Evolutionary conservation across 2,888 invertebrate species (phyloP).

Genomic region (Xylocampa areola): DNA sequence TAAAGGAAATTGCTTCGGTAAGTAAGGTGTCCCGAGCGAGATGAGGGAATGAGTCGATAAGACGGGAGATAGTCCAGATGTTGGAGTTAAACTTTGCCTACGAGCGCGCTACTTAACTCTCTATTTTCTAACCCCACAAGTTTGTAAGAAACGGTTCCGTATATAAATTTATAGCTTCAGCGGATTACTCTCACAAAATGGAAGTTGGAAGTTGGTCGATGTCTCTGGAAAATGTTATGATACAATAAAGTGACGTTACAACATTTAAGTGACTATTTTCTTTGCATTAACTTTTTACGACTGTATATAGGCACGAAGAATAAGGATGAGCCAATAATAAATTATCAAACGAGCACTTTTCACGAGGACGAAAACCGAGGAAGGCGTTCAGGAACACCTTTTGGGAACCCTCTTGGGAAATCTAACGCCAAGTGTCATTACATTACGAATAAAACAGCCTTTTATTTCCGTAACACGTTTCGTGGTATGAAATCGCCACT

Average conservation of each 20-base stretch:
- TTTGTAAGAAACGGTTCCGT: conserved; percentile 67
- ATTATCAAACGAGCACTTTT: conserved; percentile 46
- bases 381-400: conserved; percentile 50
- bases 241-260: conserved; percentile 26
- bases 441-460: conserved; percentile 61
- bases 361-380: conserved; percentile 46
- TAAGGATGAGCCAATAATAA: conserved; percentile 41
- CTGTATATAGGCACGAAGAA: conserved; percentile 29
- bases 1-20: conserved; percentile 52
- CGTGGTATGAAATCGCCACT: conserved; percentile 63
- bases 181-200: conserved; percentile 55
- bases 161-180: conserved; percentile 67
- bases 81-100: conserved; percentile 71
- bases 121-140: conserved; percentile 71
- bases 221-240: conserved; percentile 55
- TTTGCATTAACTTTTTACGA: conserved; percentile 31
- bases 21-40: conserved; percentile 56
- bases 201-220: conserved; percentile 47
- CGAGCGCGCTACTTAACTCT: conserved; percentile 64
- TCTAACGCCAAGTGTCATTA: conserved; percentile 59
- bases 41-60: conserved; percentile 65
- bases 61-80: conserved; percentile 70
- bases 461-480: conserved; percentile 69
- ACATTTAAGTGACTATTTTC: conserved; percentile 33
- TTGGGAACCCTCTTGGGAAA: conserved; percentile 55